phyloP scores from a whole-genome alignment of 1,140 invertebrate genomes.

The Linepithema humile region DNA sequence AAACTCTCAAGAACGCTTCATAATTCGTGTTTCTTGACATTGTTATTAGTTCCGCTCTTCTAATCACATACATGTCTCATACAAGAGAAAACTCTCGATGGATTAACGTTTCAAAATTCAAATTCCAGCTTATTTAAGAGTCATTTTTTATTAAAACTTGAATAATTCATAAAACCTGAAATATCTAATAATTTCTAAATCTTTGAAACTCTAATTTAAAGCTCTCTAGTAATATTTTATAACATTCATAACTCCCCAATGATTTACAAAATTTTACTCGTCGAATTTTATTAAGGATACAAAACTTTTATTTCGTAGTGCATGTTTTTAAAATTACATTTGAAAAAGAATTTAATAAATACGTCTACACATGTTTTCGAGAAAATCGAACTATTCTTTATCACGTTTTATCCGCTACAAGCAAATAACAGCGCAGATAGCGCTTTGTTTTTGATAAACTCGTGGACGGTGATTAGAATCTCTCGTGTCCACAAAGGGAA shows the following conservation, averaged over 20 bases:
- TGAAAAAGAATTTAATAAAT: neutral
- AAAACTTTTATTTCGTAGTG: neutral
- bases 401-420: neutral
- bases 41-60: neutral
- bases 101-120: neutral
- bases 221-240: too few relatives aligned
- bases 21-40: conserved; percentile 10
- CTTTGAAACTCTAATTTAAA: too few relatives aligned
- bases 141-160: too few relatives aligned
- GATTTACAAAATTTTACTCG: too few relatives aligned
- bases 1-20: conserved; percentile 3
- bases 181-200: neutral
- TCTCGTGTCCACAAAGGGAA: conserved; percentile 29
- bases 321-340: neutral
- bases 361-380: neutral
- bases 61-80: neutral
- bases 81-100: neutral
- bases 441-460: conserved; percentile 14
- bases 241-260: too few relatives aligned
- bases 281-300: too few relatives aligned
- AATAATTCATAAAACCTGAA: too few relatives aligned
- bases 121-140: too few relatives aligned
- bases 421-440: conserved; percentile 13
- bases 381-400: neutral
- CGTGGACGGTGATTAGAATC: conserved; percentile 24